These are phyloP conservation scores for Drosophila incognita DNA, from an alignment of 2,888 invertebrate species.

Conservation along the genomic window DNA sequence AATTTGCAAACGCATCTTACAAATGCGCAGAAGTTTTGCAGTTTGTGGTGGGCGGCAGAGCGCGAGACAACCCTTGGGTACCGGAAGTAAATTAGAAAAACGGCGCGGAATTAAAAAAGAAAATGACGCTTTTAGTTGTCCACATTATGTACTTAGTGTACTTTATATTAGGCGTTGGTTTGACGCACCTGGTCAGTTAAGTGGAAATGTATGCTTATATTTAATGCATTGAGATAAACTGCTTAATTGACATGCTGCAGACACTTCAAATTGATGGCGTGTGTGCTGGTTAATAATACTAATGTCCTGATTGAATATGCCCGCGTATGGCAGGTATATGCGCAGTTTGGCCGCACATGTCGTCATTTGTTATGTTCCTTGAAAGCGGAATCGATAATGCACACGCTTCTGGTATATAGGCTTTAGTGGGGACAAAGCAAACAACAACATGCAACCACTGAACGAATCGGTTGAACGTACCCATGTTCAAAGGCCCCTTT, in stretches of 20 bases:
- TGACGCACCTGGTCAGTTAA: constrained; percentile 11
- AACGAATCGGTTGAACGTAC: constrained; percentile 13
- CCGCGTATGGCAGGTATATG: constrained; percentile 54
- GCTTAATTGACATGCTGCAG: constrained; percentile 44
- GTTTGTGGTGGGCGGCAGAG: constrained; percentile 21
- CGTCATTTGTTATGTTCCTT: constrained; percentile 43
- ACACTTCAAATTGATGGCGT: constrained; percentile 72
- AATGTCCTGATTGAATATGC: constrained; percentile 55
- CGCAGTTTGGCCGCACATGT: constrained; percentile 63
- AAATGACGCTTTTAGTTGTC: constrained; percentile 53
- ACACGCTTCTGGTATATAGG: constrained; percentile 22
- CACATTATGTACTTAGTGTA: constrained; percentile 58
- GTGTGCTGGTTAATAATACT: constrained; percentile 65
- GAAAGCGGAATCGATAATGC: constrained; percentile 62
- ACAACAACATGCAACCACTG: constrained; percentile 43
- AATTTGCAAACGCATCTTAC: constrained; percentile 64
- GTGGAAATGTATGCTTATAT: constrained; percentile 1
- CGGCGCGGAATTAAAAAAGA: constrained; percentile 2
- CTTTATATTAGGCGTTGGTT: constrained; percentile 16
- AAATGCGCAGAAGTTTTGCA: constrained; percentile 37
- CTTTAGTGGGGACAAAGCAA: constrained; percentile 36
- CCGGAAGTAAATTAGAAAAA: constrained; percentile 6
- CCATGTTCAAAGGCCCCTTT: constrained; percentile 29
- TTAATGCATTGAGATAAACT: constrained; percentile 3
- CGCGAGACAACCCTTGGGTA: constrained; percentile 20